Base-by-base conservation (phyloP, 2,797 vertebrate genomes). In the Alouatta caraya region DNA sequence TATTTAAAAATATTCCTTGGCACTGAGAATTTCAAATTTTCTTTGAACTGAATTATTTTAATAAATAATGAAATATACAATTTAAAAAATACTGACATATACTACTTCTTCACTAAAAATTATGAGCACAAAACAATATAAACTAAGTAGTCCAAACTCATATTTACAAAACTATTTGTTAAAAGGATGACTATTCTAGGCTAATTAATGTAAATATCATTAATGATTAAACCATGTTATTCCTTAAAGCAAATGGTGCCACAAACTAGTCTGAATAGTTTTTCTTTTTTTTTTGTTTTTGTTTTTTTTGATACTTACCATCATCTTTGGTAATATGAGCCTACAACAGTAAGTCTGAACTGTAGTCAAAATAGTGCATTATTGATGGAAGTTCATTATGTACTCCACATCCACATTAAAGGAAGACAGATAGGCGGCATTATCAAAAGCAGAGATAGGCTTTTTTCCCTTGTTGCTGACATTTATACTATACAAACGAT, bases 361-460 rank as follows among this genome's bases (percentile, higher is more conserved):
- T 87, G 44, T 70, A 89, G 61, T 96, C 52, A 98, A 96, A 98
- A 87, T 39, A 88, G 5, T 48, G 84, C 57, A 96, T 88, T 96
- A 95, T 64, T 96, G 95, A 94, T 93, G 50, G 30, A 94, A 96
- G 28, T 78, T 82, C 75, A 89, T 96, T 88, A 93, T 48, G 86
- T 30, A 44, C 21, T 9, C 11, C 88, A 75, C 9, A 93, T 78
- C 67, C 9, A 85, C 12, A 91, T 59, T 70, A 96, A 95, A 94
- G 84, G 61, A 96, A 90, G 26, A 57, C 1, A 83, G 30, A 1
- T 67, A 86, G 39, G 9, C 28, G n/a, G 24, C 8, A 52, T n/a
- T 94, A 80, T 33, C 83, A 39, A 95, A 50, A 46, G 64, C 1
- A 1, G n/a, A 44, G 12, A 0, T n/a, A 87, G 7, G 19, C 21